Evolutionary conservation across 2,113 vertebrate species (phyloP), one percentile per base, ranked within the genome.

Genomic region (Australoheros scitulus): DNA sequence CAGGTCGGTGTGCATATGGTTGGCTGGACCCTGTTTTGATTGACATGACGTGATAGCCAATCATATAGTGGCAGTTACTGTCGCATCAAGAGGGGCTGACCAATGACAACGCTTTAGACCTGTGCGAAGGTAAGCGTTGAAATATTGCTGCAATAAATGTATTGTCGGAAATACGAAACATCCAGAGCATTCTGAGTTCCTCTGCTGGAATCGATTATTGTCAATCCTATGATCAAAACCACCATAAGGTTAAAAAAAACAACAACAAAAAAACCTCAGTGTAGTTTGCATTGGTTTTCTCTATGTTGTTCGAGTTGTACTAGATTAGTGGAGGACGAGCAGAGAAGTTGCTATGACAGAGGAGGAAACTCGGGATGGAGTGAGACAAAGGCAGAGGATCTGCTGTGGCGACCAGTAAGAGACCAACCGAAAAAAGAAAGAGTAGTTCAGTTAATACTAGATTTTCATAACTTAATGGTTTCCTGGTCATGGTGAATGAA

Each of bases 41-140:
- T 89, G 95, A 92, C 77, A 85, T n/a, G 34, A 20, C 0, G 6
- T 2, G 11, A n/a, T 3, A 64, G 34, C 95, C 93, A 95, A 95
- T 95, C 17, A 32, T 5, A 76, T 38, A 6, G 14, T 7, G 5
- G 3, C 7, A 60, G 81, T 76, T 92, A 70, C 77, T 77, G 74
- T 65, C 58, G 84, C 88, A 52, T 87, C 90, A 83, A 63, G 64
- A 50, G 13, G 3, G 61, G 61, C 70, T 20, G 75, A 82, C 95
- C 94, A 95, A 94, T 95, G 36, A 83, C 17, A 52, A 76, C 24
- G 32, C 3, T 82, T 2, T 22, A 61, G 64, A 72, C 52, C 81
- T 77, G 75, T 61, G 65, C 57, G 36, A 68, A 77, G 88, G 79
- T 89, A 26, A 90, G 76, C 80, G 87, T 90, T 86, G 81, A 92